A percentile compares a stretch with the other conserved stretches of the same genome.
Conservation (phyloP, 2,797 vertebrate species). For the Crocidura indochinensis region DNA sequence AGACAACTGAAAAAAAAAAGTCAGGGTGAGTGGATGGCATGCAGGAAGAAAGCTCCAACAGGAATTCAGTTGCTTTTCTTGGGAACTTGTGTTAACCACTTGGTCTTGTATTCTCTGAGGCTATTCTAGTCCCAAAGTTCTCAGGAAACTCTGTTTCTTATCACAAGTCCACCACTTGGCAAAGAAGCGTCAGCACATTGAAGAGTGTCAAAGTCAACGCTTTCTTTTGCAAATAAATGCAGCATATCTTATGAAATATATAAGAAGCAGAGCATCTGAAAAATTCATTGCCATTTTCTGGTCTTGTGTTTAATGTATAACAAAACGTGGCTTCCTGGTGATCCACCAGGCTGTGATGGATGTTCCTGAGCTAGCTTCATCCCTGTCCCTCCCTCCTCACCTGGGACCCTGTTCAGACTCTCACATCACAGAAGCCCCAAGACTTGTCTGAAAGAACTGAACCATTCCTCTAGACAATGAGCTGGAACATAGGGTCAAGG, state of each 20-base stretch:
- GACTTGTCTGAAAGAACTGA: not conserved
- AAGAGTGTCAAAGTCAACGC: not conserved
- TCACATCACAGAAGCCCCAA: not conserved
- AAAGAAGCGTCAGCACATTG: not conserved
- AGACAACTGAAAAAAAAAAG: not conserved
- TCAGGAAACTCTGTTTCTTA: not conserved
- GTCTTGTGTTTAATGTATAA: not conserved
- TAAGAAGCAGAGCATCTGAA: not conserved
- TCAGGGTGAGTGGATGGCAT: not conserved
- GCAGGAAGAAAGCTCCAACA: not conserved
- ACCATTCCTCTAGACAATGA: no score
- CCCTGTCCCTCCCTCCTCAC: no score
- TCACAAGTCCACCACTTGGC: not conserved
- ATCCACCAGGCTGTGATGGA: not conserved
- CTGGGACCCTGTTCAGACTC: fast-evolving
- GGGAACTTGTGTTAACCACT: not conserved
- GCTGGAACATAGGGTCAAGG: not conserved
- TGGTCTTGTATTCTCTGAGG: not conserved
- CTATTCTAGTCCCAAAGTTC: not conserved
- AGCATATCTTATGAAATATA: not conserved
- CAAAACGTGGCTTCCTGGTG: not conserved
- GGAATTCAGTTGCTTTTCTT: not conserved
- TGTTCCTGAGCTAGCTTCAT: not conserved
- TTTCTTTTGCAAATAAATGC: conserved; percentile 24
- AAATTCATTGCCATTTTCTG: not conserved